phyloP scores from a whole-genome alignment of 2,113 vertebrate species.

The Arvicanthis niloticus region DNA sequence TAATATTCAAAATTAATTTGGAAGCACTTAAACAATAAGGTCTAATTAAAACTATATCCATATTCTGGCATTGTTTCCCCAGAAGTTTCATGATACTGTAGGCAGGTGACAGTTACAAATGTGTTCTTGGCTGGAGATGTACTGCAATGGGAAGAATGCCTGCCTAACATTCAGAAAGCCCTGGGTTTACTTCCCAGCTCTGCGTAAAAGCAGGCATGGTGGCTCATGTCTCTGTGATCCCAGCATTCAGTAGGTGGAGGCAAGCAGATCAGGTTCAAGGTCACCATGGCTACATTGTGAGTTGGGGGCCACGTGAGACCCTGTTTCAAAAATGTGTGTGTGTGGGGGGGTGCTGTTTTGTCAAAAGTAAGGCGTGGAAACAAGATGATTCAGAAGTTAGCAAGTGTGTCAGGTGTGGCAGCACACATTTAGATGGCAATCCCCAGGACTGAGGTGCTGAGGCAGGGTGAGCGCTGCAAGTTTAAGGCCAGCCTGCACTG shows the following conservation, averaged over 20 bases:
- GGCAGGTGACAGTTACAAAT: background rate
- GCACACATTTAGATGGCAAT: no score
- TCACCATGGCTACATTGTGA: background rate
- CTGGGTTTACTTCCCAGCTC: background rate
- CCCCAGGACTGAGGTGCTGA: background rate
- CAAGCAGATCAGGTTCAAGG: background rate
- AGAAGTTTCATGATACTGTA: background rate
- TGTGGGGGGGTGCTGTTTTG: background rate
- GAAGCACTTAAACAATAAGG: background rate
- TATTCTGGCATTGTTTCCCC: background rate
- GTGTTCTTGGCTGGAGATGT: background rate
- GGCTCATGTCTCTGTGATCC: background rate
- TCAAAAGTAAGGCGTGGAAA: background rate
- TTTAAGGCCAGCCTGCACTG: background rate
- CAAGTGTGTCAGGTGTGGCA: background rate
- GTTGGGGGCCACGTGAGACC: background rate
- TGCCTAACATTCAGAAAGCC: background rate
- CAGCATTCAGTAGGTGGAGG: background rate
- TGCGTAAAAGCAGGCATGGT: background rate
- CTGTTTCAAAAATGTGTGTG: background rate
- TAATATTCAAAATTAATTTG: conserved; percentile 32
- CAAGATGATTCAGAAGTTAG: background rate
- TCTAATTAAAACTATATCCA: background rate
- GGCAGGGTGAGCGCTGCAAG: background rate
- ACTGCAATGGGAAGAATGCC: background rate